These are phyloP conservation scores for Tachina grossa DNA, from an alignment of 2,888 invertebrate genomes.

Conservation along the genomic window DNA sequence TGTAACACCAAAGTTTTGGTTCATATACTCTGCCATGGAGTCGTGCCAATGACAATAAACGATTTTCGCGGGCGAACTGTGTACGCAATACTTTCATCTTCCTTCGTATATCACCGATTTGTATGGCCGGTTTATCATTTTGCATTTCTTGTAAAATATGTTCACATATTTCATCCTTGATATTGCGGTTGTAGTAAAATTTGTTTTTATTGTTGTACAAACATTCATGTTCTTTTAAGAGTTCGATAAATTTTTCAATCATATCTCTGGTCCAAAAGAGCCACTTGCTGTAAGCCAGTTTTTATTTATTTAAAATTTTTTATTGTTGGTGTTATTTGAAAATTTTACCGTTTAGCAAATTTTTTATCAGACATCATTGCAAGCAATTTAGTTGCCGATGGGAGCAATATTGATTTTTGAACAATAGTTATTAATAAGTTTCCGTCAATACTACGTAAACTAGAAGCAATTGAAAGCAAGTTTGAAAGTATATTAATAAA, in stretches of 20 bases:
- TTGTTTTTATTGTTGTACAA: slow-evolving; percentile 36
- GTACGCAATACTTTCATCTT: slow-evolving; percentile 29
- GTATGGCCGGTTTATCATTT: slow-evolving; percentile 26
- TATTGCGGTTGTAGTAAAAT: slow-evolving; percentile 18
- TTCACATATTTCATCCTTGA: slow-evolving; percentile 20
- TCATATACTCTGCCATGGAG: slow-evolving; percentile 15
- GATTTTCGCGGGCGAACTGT: slow-evolving; percentile 38
- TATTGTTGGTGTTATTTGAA: background rate
- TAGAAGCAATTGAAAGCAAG: slow-evolving; percentile 8
- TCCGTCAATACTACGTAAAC: background rate
- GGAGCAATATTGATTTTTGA: slow-evolving; percentile 21
- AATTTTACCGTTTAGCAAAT: slow-evolving; percentile 21
- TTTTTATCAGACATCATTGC: slow-evolving; percentile 16
- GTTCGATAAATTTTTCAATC: slow-evolving; percentile 33
- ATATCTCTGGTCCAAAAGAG: slow-evolving; percentile 28
- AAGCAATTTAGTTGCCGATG: slow-evolving; percentile 1
- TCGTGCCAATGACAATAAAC: slow-evolving; percentile 15
- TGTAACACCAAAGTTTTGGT: slow-evolving; percentile 38
- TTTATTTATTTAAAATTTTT: background rate
- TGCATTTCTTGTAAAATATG: slow-evolving; percentile 25
- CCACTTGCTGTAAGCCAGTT: slow-evolving; percentile 12
- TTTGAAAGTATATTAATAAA: background rate
- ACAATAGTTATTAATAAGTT: background rate
- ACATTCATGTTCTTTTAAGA: slow-evolving; percentile 31
- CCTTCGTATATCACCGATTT: slow-evolving; percentile 20